Evolutionary conservation across 2,888 invertebrate genomes (phyloP).

Genomic region (Lithosia quadra): DNA sequence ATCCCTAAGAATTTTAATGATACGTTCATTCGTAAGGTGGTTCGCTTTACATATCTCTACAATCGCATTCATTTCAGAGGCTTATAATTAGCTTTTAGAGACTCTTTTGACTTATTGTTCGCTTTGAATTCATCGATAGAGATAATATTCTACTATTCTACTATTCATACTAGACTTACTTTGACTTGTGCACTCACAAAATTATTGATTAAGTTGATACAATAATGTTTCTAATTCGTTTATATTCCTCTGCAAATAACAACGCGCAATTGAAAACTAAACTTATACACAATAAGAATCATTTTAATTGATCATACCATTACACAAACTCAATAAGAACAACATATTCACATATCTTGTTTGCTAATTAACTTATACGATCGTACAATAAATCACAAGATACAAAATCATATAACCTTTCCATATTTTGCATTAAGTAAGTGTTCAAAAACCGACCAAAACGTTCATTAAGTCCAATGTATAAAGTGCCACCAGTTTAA

Average conservation of each 20-base stretch:
- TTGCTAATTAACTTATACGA: neutral
- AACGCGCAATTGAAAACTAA: too few species aligned
- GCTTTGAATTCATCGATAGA: neutral
- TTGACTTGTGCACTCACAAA: too few species aligned
- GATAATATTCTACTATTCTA: too few species aligned
- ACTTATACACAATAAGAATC: too few species aligned
- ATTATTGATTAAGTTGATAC: too few species aligned
- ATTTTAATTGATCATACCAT: too few species aligned
- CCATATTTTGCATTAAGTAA: constrained; percentile 11
- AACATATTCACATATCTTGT: too few species aligned
- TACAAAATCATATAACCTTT: constrained; percentile 8
- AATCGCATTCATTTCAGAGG: constrained; percentile 46
- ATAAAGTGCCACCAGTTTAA: constrained; percentile 43
- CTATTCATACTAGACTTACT: neutral
- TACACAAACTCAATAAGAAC: too few species aligned
- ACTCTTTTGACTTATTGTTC: neutral
- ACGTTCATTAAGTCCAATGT: constrained; percentile 28
- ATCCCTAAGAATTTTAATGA: constrained; percentile 83
- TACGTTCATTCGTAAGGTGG: constrained; percentile 76
- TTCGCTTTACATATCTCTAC: constrained; percentile 65
- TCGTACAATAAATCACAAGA: neutral
- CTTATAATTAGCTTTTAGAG: constrained; percentile 55
- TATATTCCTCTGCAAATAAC: too few species aligned
- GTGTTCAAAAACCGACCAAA: constrained; percentile 17
- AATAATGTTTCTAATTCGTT: too few species aligned